A percentile compares a stretch with the other conserved stretches of the same genome.
phyloP scores from a whole-genome alignment of 2,888 invertebrate genomes.

The Fragum fragum region DNA sequence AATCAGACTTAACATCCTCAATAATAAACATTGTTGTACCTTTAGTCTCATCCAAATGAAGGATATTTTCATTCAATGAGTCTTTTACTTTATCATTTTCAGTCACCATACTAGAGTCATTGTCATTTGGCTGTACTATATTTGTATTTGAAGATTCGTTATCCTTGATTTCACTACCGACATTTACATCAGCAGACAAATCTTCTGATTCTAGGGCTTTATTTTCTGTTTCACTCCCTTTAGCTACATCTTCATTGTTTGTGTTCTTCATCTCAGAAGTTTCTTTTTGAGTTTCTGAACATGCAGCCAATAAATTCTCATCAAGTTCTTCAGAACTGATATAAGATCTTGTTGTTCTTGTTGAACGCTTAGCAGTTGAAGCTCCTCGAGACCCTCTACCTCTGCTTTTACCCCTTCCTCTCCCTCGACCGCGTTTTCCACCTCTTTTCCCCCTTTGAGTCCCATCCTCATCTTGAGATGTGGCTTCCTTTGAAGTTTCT shows the following conservation, averaged over 20 bases:
- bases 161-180: too few relatives aligned
- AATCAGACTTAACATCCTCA: too few relatives aligned
- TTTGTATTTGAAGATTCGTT: too few relatives aligned
- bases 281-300: not conserved
- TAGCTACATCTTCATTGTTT: not conserved
- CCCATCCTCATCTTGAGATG: not conserved
- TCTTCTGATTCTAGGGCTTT: not conserved
- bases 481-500: slow-evolving; percentile 8
- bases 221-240: not conserved
- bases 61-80: not conserved
- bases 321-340: not conserved
- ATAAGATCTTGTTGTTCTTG: slow-evolving; percentile 38
- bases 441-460: not conserved
- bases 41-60: too few relatives aligned
- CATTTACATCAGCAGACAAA: too few relatives aligned
- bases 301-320: not conserved
- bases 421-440: slow-evolving; percentile 18
- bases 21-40: too few relatives aligned
- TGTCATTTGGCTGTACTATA: not conserved
- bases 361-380: slow-evolving; percentile 24
- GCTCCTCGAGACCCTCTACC: slow-evolving; percentile 49
- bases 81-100: not conserved
- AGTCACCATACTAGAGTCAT: not conserved
- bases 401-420: slow-evolving; percentile 39
- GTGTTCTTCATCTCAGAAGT: not conserved